Base-by-base conservation (phyloP, 2,113 vertebrate genomes). In the Malurus alboscapulatus region DNA sequence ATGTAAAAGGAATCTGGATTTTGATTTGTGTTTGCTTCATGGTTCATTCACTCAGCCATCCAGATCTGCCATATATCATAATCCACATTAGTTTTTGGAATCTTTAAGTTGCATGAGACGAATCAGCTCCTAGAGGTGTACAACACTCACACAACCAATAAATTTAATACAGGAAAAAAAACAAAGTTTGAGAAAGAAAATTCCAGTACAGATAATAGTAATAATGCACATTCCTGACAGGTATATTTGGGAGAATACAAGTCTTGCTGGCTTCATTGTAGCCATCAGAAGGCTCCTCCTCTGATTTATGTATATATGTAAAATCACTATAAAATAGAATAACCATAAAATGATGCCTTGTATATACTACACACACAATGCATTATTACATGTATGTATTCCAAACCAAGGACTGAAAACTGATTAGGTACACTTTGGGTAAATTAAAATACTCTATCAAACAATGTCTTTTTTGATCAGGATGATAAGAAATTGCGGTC, bases 1-100 rank as follows among this genome's bases (percentile, higher is more conserved):
- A 90, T 42, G n/a, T 75, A 76, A 91, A 88, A 94, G 79, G 75
- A 93, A 94, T 55, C 69, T 93, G 88, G 74, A 85, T 84, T 92
- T 82, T 87, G 38, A 93, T 82, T 92, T 91, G 21, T 90, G n/a
- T 94, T 93, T 84, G 51, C 62, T 63, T 44, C 27, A 4, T 85
- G 55, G 62, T 53, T 93, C 44, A 25, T 92, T 89, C 79, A 57
- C 72, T 95, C 59, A 78, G 13, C 58, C 47, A 84, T 84, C 48
- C 62, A 78, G 78, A 84, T 65, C 27, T 79, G 61, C 48, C 73
- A 22, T 62, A 63, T 40, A 68, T 82, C 13, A 12, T 85, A 69
- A 76, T 80, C 59, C 42, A 3, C 63, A 59, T 48, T 81, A 32
- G 6, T 73, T 74, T 25, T 34, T 87, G 36, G n/a, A 87, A 42